A percentile compares a stretch with the other conserved stretches of the same genome.
phyloP scores from a whole-genome alignment of 2,797 vertebrate genomes.

The Muscicapa comitata region DNA sequence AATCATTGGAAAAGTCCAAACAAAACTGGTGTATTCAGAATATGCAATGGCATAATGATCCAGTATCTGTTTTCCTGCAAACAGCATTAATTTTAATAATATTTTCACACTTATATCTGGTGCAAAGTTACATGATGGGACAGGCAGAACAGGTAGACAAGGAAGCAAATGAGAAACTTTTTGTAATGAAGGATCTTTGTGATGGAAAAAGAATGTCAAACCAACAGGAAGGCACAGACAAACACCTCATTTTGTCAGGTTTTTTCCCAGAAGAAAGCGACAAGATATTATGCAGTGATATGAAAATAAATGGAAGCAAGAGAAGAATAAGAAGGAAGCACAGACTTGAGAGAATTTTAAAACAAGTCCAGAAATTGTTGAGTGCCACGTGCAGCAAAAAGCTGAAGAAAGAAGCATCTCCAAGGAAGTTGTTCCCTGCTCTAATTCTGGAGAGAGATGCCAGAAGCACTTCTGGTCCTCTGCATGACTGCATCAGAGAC shows the following conservation, averaged over 20 bases:
- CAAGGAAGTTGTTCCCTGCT: not conserved
- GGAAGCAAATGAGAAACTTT: not conserved
- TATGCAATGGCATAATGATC: not conserved
- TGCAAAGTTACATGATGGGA: not conserved
- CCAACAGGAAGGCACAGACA: not conserved
- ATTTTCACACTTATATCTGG: not conserved
- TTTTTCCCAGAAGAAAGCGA: not conserved
- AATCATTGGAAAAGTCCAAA: not conserved
- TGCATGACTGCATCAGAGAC: not conserved
- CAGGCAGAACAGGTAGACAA: not conserved
- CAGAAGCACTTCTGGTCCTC: not conserved
- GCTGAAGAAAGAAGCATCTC: not conserved
- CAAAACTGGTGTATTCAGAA: not conserved
- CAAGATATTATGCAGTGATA: conserved; percentile 20
- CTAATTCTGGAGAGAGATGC: not conserved
- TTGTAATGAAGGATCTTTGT: not conserved
- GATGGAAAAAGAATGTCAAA: conserved; percentile 18
- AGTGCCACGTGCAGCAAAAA: not conserved
- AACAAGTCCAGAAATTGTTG: not conserved
- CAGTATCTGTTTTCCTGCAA: not conserved
- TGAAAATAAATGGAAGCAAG: conserved; percentile 26
- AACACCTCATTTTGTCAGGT: conserved; percentile 4
- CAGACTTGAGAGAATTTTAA: conserved; percentile 49
- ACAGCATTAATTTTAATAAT: conserved; percentile 14
- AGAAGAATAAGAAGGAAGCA: not conserved